Evolutionary conservation across 2,113 vertebrate genomes (phyloP), one percentile per base, ranked within the genome.

Genomic region (Corapipo altera): DNA sequence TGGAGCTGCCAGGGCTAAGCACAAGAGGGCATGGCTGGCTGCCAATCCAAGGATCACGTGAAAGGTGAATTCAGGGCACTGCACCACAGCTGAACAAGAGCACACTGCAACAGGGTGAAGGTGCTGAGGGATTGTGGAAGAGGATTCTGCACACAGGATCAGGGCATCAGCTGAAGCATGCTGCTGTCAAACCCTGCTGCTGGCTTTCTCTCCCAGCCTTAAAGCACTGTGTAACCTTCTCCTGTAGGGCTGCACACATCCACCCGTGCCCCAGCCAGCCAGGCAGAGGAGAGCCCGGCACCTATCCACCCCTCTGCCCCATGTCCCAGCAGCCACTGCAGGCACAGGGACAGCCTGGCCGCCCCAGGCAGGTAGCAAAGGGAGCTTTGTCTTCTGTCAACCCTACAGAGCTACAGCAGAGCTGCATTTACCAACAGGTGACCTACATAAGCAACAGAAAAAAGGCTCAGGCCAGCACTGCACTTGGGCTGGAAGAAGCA

Each of bases 251-350:
- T 52, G n/a, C 55, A 37, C 23, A 48, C 3, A 2, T 35, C 23
- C n/a, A 37, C 43, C 24, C 2, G 0, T 15, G 16, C 19, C 71
- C 33, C 43, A 44, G 28, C 13, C 48, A 44, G 43, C 1, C 32
- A 35, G 39, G 62, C 64, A 81, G 43, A 35, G 64, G n/a, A 70
- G 21, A 59, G 35, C 26, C 46, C 37, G 43, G 48, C 73, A 49
- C 3, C 12, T 22, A 37, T 5, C 5, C 39, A 32, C 41, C 65
- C 37, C 57, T 22, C 35, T 59, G 26, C 6, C 52, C 52, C 11
- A 4, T 26, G 73, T 71, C 39, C n/a, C 48, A 46, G 73, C 70
- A 43, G 49, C 43, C 44, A 39, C 27, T 41, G 30, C 10, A 14
- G 32, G 27, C 51, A 69, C 52, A 57, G 78, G 26, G 39, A 62